A percentile compares a stretch with the other conserved stretches of the same genome.
phyloP scores from a whole-genome alignment of 2,113 vertebrate genomes.

The Tetrax tetrax region DNA sequence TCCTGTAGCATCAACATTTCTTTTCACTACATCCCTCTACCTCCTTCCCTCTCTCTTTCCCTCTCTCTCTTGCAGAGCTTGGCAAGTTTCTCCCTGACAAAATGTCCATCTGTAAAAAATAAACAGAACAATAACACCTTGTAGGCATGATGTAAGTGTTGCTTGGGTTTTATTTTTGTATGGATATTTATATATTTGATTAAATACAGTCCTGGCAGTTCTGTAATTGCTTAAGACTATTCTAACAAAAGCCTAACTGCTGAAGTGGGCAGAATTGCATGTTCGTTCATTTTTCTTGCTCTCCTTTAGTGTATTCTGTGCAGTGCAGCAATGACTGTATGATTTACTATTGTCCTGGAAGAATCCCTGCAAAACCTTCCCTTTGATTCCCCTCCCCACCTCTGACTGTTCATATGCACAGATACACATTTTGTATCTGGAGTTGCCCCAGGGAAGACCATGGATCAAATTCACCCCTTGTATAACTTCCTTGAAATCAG shows the following conservation, averaged over 20 bases:
- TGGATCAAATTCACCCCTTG: not conserved
- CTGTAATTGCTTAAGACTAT: slow-evolving; percentile 47
- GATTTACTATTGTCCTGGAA: slow-evolving; percentile 44
- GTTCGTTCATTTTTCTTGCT: slow-evolving; percentile 48
- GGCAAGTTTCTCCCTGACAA: slow-evolving; percentile 1
- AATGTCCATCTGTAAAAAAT: slow-evolving; percentile 46
- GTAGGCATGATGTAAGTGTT: slow-evolving; percentile 38
- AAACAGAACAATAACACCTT: slow-evolving; percentile 47
- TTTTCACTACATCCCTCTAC: not conserved
- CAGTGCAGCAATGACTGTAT: slow-evolving; percentile 1
- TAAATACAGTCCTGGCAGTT: slow-evolving; percentile 31
- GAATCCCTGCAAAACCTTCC: slow-evolving; percentile 16
- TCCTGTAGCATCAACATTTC: not conserved
- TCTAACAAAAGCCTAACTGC: slow-evolving; percentile 49
- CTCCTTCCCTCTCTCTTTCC: not conserved
- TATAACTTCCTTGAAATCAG: not conserved
- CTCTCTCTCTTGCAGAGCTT: not conserved
- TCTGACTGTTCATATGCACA: not conserved
- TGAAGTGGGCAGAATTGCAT: slow-evolving; percentile 39
- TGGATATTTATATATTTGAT: slow-evolving; percentile 27
- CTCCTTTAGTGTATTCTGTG: slow-evolving; percentile 18
- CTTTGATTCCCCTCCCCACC: not conserved
- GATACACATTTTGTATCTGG: not conserved
- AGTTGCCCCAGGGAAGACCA: not conserved
- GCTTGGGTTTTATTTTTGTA: slow-evolving; percentile 33